phyloP scores from a whole-genome alignment of 1,140 invertebrate species.

The Eupeodes corollae region DNA sequence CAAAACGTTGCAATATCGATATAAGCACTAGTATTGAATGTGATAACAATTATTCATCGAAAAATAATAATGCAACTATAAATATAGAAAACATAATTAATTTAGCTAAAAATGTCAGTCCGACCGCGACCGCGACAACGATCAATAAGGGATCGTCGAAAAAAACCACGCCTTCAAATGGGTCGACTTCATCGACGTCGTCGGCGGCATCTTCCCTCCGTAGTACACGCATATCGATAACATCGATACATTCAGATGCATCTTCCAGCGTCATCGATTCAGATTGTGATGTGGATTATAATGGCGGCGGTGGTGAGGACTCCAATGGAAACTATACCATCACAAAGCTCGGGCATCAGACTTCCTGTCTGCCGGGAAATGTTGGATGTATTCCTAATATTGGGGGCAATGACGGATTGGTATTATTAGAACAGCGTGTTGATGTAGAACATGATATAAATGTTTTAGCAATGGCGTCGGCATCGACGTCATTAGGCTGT shows the following conservation, averaged over 20 bases:
- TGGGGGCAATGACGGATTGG: not conserved
- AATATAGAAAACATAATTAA: conserved; percentile 20
- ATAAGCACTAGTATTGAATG: conserved; percentile 2
- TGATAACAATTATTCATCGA: not conserved
- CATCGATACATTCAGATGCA: conserved; percentile 32
- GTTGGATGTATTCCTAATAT: conserved; percentile 22
- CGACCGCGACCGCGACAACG: not conserved
- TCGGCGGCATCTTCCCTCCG: conserved; percentile 24
- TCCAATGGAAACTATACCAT: conserved; percentile 19
- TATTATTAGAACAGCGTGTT: not conserved
- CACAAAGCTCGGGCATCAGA: conserved; percentile 31
- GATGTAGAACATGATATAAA: conserved; percentile 7
- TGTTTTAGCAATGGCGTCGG: conserved; percentile 4
- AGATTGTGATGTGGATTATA: conserved; percentile 23
- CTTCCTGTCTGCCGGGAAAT: conserved; percentile 19
- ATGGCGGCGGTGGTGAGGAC: conserved; percentile 18
- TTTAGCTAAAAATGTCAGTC: conserved; percentile 4
- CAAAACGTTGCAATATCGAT: not conserved
- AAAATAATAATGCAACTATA: conserved; percentile 4
- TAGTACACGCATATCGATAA: conserved; percentile 29
- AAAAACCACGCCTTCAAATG: not conserved
- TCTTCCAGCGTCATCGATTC: conserved; percentile 32
- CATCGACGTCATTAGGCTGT: conserved; percentile 37
- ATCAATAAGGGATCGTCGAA: not conserved
- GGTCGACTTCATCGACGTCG: conserved; percentile 3